Evolutionary conservation across 2,888 invertebrate genomes (phyloP).

Genomic region (Acleris cristana): DNA sequence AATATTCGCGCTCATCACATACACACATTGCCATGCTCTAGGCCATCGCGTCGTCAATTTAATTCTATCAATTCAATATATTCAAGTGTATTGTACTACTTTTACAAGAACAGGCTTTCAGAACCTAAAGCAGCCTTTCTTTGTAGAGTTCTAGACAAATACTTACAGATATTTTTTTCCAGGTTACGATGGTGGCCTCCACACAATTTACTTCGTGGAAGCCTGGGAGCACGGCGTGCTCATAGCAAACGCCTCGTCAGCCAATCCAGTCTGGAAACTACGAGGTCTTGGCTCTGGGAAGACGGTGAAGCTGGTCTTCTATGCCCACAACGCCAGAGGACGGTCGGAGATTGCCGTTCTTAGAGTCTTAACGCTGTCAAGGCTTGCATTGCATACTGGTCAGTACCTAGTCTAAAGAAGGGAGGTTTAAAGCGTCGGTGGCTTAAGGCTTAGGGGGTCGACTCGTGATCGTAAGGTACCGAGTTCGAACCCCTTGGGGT

Average conservation of each 20-base stretch:
- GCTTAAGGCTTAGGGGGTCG: too few species aligned
- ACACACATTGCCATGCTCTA: too few species aligned
- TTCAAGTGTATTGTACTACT: too few species aligned
- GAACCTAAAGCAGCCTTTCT: too few species aligned
- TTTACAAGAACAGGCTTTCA: too few species aligned
- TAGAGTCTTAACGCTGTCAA: conserved; percentile 67
- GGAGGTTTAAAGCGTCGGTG: too few species aligned
- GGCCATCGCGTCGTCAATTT: too few species aligned
- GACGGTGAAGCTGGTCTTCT: conserved; percentile 90
- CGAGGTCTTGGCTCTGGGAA: conserved; percentile 91
- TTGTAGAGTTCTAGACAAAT: too few species aligned
- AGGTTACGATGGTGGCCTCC: conserved; percentile 91
- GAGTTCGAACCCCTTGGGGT: too few species aligned
- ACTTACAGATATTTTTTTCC: not conserved
- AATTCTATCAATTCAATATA: too few species aligned
- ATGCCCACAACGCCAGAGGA: conserved; percentile 93
- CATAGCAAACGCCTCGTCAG: conserved; percentile 88
- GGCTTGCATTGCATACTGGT: conserved; percentile 74
- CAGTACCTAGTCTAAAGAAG: conserved; percentile 29
- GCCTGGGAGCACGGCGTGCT: conserved; percentile 86
- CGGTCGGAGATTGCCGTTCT: conserved; percentile 87
- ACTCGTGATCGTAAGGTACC: too few species aligned
- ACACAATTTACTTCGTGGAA: conserved; percentile 89
- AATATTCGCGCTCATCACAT: too few species aligned
- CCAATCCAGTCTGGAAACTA: conserved; percentile 89